Evolutionary conservation across 2,797 vertebrate species (phyloP).

Genomic region (Yasuhikotakia modesta): DNA sequence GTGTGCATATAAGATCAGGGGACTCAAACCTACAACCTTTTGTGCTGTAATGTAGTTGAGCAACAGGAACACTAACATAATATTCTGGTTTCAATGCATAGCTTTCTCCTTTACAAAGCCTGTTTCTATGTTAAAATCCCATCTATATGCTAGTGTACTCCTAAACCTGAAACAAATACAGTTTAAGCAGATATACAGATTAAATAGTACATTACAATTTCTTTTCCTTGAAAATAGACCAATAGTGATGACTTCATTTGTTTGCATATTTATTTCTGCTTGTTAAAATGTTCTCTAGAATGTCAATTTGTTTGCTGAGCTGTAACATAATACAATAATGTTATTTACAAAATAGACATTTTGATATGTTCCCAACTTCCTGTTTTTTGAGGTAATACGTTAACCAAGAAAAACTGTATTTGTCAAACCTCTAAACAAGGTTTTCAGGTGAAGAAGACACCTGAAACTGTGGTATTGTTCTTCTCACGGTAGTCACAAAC

Average conservation of each 20-base stretch:
- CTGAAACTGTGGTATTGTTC: no score
- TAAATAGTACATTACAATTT: background rate
- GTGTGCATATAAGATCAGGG: no score
- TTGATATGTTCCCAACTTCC: background rate
- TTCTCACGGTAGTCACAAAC: slow-evolving; percentile 22
- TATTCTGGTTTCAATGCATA: background rate
- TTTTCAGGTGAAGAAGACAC: background rate
- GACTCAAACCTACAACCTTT: no score
- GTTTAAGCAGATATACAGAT: background rate
- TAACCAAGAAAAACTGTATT: background rate
- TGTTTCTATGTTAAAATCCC: background rate
- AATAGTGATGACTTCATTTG: background rate
- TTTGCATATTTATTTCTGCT: background rate
- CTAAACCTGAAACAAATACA: background rate
- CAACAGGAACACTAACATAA: no score
- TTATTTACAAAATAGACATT: background rate
- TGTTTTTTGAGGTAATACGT: background rate
- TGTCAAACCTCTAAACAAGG: background rate
- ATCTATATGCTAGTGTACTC: background rate
- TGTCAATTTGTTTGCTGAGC: background rate
- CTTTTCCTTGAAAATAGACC: background rate
- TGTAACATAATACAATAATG: no score
- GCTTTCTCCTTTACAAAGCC: background rate
- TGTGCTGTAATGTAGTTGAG: no score
- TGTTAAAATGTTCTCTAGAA: background rate